These are phyloP conservation scores for Pteronotus mesoamericanus DNA, from an alignment of 2,797 vertebrate genomes.

Conservation along the genomic window DNA sequence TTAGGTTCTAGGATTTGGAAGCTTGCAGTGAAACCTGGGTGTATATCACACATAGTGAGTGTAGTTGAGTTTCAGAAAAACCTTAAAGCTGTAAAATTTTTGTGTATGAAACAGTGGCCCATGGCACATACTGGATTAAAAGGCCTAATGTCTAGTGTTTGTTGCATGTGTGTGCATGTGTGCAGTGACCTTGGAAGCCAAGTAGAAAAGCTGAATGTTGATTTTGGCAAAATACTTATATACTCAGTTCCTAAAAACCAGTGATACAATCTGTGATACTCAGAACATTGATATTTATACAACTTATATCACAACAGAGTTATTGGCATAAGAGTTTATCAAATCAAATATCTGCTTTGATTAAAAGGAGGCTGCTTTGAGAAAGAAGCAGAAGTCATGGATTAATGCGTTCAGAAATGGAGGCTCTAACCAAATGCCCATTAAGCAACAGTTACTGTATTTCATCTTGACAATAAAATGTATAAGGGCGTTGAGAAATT, in stretches of 20 bases:
- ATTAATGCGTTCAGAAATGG: slow-evolving; percentile 48
- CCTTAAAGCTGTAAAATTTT: neutral
- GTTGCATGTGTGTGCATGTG: neutral
- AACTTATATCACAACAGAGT: neutral
- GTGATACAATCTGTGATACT: neutral
- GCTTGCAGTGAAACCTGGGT: neutral
- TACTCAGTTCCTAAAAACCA: neutral
- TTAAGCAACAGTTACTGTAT: slow-evolving; percentile 52
- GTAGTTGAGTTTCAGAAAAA: neutral
- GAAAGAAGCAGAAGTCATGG: slow-evolving; percentile 27
- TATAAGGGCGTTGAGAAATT: slow-evolving; percentile 48
- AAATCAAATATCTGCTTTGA: slow-evolving; percentile 42
- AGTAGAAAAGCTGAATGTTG: neutral
- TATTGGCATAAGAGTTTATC: slow-evolving; percentile 1
- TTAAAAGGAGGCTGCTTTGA: slow-evolving; percentile 4
- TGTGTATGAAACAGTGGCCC: neutral
- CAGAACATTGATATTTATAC: neutral
- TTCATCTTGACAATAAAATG: slow-evolving; percentile 67
- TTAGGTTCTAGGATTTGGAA: neutral
- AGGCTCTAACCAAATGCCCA: slow-evolving; percentile 54
- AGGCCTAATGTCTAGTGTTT: neutral
- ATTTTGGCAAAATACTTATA: neutral
- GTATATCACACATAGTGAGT: neutral
- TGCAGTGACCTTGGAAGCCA: neutral
- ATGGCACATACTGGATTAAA: neutral